These are phyloP conservation scores for Ceyx cyanopectus DNA, from an alignment of 2,113 vertebrate species.

Conservation along the genomic window DNA sequence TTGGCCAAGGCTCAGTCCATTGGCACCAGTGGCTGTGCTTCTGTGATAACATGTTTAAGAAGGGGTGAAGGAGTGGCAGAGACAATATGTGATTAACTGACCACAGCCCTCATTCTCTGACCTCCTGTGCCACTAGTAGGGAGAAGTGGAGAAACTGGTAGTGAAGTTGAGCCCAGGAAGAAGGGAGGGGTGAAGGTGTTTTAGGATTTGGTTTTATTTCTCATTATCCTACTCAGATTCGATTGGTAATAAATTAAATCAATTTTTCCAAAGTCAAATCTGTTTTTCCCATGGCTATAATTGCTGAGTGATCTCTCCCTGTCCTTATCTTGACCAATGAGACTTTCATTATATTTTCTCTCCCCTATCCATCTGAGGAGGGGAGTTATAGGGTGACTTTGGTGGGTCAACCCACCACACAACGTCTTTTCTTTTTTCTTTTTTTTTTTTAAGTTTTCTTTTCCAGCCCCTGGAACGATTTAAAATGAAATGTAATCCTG, in stretches of 20 bases:
- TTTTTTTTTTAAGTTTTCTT: background rate
- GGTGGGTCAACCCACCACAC: background rate
- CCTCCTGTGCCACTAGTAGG: background rate
- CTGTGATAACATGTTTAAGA: background rate
- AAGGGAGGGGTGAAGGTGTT: background rate
- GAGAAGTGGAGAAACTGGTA: background rate
- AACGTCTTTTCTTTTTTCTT: background rate
- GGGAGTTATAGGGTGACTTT: background rate
- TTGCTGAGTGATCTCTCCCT: background rate
- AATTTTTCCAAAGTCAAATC: background rate
- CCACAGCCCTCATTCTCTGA: background rate
- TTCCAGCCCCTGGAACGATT: background rate
- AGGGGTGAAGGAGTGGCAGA: background rate
- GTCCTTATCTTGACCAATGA: background rate
- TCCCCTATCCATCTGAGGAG: background rate
- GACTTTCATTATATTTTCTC: background rate
- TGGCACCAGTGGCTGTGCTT: background rate
- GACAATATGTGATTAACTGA: background rate
- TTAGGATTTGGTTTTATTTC: background rate
- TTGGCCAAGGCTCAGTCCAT: background rate
- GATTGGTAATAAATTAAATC: background rate
- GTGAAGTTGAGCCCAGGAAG: background rate
- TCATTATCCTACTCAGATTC: background rate
- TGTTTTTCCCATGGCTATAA: background rate
- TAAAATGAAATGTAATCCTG: constrained; percentile 35